Conservation (phyloP, 2,888 invertebrate species). For the Anarsia innoxiella region DNA sequence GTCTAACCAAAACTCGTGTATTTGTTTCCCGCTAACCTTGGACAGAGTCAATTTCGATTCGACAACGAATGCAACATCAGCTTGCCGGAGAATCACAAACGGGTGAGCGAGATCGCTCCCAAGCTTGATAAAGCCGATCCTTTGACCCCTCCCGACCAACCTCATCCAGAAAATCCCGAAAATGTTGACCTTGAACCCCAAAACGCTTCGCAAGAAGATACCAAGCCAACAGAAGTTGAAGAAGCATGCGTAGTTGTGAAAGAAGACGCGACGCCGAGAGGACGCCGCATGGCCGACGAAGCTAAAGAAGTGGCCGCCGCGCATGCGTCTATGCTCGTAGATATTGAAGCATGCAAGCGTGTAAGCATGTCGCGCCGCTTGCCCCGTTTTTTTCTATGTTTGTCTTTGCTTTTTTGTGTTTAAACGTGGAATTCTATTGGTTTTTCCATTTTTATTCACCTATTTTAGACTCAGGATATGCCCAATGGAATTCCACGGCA, state of each 20-base stretch:
- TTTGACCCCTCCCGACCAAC: constrained; percentile 20
- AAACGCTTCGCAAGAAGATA: constrained; percentile 50
- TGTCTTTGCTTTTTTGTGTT: constrained; percentile 37
- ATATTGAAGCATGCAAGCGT: constrained; percentile 80
- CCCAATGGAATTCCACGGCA: constrained; percentile 15
- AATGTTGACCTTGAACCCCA: constrained; percentile 34
- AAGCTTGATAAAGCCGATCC: constrained; percentile 48
- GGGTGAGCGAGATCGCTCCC: constrained; percentile 86
- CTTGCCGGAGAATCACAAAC: constrained; percentile 98
- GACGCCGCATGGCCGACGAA: constrained; percentile 63
- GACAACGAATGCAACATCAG: constrained; percentile 99
- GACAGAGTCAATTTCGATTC: constrained; percentile 99
- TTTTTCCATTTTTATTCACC: neutral
- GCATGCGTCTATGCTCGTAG: constrained; percentile 73
- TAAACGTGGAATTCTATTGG: constrained; percentile 17
- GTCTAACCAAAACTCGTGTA: constrained; percentile 19
- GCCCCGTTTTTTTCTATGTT: constrained; percentile 35
- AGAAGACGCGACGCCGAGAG: constrained; percentile 61
- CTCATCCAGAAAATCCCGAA: constrained; percentile 30
- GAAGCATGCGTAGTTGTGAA: constrained; percentile 67
- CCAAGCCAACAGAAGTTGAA: constrained; percentile 38
- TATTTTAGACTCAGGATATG: too few relatives aligned
- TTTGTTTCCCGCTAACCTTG: constrained; percentile 56
- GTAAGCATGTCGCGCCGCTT: constrained; percentile 78
- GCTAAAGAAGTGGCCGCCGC: constrained; percentile 69